phyloP scores from a whole-genome alignment of 2,797 vertebrate species.

The Garrulus glandarius region DNA sequence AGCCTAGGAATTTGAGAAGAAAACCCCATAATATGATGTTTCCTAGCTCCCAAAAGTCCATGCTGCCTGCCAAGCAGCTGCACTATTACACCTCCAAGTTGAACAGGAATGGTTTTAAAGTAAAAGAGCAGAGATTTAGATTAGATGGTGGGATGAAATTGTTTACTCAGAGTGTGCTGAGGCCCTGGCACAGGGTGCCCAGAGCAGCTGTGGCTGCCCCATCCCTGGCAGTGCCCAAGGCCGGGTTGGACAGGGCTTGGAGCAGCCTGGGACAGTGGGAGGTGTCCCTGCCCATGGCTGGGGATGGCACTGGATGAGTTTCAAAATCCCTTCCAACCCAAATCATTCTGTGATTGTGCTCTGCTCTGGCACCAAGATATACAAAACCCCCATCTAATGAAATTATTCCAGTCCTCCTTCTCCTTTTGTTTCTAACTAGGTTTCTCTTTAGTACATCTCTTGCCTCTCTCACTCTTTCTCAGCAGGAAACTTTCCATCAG shows the following conservation, averaged over 20 bases:
- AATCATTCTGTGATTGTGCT: not conserved
- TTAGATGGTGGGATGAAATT: not conserved
- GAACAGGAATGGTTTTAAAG: not conserved
- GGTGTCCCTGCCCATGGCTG: not conserved
- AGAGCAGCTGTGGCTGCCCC: not conserved
- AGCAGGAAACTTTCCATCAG: not conserved
- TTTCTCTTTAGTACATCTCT: not conserved
- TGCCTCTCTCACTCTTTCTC: not conserved
- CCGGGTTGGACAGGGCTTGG: rapidly evolving
- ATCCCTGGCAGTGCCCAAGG: not conserved
- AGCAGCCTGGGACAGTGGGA: rapidly evolving
- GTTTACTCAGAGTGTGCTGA: not conserved
- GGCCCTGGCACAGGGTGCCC: not conserved
- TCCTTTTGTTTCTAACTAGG: not conserved
- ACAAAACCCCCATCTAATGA: not conserved
- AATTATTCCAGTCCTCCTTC: not conserved
- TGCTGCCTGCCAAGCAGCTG: not conserved
- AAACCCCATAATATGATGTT: rapidly evolving
- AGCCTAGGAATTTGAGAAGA: not conserved
- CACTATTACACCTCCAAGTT: not conserved
- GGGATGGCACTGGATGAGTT: rapidly evolving
- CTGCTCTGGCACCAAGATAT: not conserved
- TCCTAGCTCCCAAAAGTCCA: not conserved
- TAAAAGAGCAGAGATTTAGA: not conserved
- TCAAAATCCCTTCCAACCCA: not conserved